phyloP scores from a whole-genome alignment of 1,140 invertebrate species.

The Caenorhabditis inopinata region DNA sequence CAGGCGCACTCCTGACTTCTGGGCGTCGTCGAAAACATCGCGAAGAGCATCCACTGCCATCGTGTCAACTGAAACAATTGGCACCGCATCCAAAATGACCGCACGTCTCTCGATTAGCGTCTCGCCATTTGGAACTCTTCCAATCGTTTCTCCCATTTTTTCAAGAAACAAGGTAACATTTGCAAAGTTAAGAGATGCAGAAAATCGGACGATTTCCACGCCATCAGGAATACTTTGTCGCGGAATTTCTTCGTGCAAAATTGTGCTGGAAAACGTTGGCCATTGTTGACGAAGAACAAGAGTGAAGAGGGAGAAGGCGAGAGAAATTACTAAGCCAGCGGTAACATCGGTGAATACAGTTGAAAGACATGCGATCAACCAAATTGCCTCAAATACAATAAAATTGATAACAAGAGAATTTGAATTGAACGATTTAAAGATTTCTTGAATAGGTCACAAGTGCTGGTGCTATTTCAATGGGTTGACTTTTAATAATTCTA shows the following conservation, averaged over 20 bases:
- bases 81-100: conserved; percentile 47
- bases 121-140: neutral
- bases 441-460: too few species aligned
- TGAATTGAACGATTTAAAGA: too few species aligned
- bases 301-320: conserved; percentile 69
- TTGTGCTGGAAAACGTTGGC: conserved; percentile 22
- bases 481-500: too few species aligned
- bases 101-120: neutral
- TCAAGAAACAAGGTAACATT: conserved; percentile 53
- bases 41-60: conserved; percentile 54
- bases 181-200: conserved; percentile 54
- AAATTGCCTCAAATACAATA: conserved; percentile 68
- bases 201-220: conserved; percentile 41
- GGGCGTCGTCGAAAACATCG: conserved; percentile 28
- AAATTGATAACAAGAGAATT: neutral
- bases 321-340: conserved; percentile 69
- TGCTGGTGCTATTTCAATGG: too few species aligned
- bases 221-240: conserved; percentile 31
- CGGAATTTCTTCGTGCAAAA: conserved; percentile 35
- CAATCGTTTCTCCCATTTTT: conserved; percentile 43
- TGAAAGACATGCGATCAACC: conserved; percentile 70
- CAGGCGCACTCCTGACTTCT: neutral
- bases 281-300: conserved; percentile 68
- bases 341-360: conserved; percentile 71
- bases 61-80: conserved; percentile 49